Conservation (phyloP, 2,797 vertebrate genomes). For the Cichlasoma orientale region DNA sequence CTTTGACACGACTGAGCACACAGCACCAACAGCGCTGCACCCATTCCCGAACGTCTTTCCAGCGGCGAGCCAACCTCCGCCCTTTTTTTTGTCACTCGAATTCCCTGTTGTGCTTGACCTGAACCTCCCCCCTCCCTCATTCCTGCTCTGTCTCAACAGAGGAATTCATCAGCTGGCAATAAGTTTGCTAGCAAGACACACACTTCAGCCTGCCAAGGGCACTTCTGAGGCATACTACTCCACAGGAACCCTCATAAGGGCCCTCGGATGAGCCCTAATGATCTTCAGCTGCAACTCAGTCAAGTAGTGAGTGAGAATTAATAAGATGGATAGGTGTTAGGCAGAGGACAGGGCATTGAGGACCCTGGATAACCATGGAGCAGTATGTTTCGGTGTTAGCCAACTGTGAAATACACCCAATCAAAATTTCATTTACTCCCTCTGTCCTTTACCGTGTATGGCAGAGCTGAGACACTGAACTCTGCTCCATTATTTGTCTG, state of each 20-base stretch:
- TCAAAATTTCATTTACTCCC: slow-evolving; percentile 53
- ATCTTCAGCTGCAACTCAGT: slow-evolving; percentile 74
- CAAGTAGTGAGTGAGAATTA: slow-evolving; percentile 68
- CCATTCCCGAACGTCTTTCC: slow-evolving; percentile 35
- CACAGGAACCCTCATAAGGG: slow-evolving; percentile 70
- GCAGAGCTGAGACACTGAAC: slow-evolving; percentile 47
- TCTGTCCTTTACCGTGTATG: slow-evolving; percentile 27
- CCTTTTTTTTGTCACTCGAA: slow-evolving; percentile 43
- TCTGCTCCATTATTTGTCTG: slow-evolving; percentile 42
- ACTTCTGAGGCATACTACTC: slow-evolving; percentile 71
- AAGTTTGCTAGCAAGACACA: slow-evolving; percentile 69
- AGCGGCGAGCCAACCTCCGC: slow-evolving; percentile 31
- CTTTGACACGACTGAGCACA: slow-evolving; percentile 57
- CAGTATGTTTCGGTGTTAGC: slow-evolving; percentile 47
- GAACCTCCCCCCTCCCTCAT: neutral
- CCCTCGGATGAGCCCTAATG: slow-evolving; percentile 75
- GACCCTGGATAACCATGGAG: slow-evolving; percentile 52
- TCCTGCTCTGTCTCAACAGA: slow-evolving; percentile 62
- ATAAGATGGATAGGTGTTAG: slow-evolving; percentile 59
- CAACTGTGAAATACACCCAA: slow-evolving; percentile 68
- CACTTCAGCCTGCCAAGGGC: slow-evolving; percentile 72
- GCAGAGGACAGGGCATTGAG: slow-evolving; percentile 50
- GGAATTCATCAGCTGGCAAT: slow-evolving; percentile 70
- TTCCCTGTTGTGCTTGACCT: slow-evolving; percentile 54
- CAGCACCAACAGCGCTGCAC: slow-evolving; percentile 28